A percentile compares a stretch with the other conserved stretches of the same genome.
phyloP scores from a whole-genome alignment of 2,113 vertebrate species.

The Albula goreensis region DNA sequence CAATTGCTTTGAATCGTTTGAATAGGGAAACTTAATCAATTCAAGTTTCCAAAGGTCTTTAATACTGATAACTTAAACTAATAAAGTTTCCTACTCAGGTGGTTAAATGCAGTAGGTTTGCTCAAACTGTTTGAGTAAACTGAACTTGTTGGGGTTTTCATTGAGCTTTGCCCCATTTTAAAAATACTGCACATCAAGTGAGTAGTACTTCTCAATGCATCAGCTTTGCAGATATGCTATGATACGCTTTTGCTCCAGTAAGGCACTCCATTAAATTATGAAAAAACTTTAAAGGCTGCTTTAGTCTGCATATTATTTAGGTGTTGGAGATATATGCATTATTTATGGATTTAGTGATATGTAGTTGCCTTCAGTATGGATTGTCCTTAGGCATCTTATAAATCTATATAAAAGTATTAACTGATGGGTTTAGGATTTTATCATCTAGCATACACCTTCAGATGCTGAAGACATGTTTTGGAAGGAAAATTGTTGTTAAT shows the following conservation, averaged over 20 bases:
- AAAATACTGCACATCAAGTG: conserved; percentile 44
- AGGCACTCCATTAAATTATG: conserved; percentile 60
- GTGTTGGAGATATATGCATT: conserved; percentile 60
- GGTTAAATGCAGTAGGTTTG: too few relatives aligned
- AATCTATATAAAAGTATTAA: conserved; percentile 46
- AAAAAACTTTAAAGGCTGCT: conserved; percentile 51
- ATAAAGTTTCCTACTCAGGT: too few relatives aligned
- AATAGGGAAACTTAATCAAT: too few relatives aligned
- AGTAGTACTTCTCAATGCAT: conserved; percentile 39
- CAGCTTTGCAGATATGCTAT: conserved; percentile 30
- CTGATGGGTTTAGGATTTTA: conserved; percentile 34
- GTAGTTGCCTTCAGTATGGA: conserved; percentile 49
- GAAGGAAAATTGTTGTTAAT: too few relatives aligned
- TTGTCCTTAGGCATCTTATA: conserved; percentile 42
- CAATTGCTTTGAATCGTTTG: too few relatives aligned
- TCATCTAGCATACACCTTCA: too few relatives aligned
- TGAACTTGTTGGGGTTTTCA: too few relatives aligned
- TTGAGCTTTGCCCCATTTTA: conserved; percentile 34
- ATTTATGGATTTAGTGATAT: conserved; percentile 53
- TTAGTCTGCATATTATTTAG: conserved; percentile 48
- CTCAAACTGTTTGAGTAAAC: too few relatives aligned
- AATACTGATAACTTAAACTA: too few relatives aligned
- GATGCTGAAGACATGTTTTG: too few relatives aligned
- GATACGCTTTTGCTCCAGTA: conserved; percentile 1
- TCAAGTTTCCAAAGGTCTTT: too few relatives aligned